Evolutionary conservation across 53 echinoderm and acorn worm species (phyloP).

Genomic region (Luidia sarsii): DNA sequence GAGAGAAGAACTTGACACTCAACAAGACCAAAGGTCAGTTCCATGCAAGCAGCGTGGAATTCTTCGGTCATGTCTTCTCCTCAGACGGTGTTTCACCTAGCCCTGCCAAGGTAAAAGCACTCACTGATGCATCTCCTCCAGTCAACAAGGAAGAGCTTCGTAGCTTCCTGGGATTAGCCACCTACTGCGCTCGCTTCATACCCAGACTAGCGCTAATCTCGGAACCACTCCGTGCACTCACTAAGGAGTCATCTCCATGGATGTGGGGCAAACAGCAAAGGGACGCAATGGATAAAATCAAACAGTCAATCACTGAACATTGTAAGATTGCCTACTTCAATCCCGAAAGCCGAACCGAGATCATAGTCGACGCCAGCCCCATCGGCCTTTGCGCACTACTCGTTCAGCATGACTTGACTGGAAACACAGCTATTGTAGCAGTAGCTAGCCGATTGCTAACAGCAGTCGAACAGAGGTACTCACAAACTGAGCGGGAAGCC

Average conservation of each 20-base stretch:
- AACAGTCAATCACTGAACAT: neutral
- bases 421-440: too few species aligned
- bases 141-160: constrained; percentile 52
- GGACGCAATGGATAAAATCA: neutral
- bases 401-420: constrained; percentile 29
- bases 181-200: constrained; percentile 61
- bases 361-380: constrained; percentile 65
- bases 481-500: constrained; percentile 66
- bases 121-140: constrained; percentile 49
- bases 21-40: constrained; percentile 52
- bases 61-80: constrained; percentile 51
- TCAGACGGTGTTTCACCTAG: constrained; percentile 32
- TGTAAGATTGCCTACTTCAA: constrained; percentile 60
- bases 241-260: neutral
- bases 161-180: constrained; percentile 54
- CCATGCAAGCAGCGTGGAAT: constrained; percentile 5
- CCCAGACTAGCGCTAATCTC: constrained; percentile 13
- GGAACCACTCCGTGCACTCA: too few species aligned
- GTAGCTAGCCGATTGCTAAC: constrained; percentile 37
- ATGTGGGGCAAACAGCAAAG: too few species aligned
- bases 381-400: constrained; percentile 61
- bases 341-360: constrained; percentile 26
- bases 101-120: constrained; percentile 43
- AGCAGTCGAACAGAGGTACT: constrained; percentile 69
- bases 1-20: constrained; percentile 52